Base-by-base conservation (phyloP, 1,140 invertebrate genomes). In the Lasioglossum baleicum region DNA sequence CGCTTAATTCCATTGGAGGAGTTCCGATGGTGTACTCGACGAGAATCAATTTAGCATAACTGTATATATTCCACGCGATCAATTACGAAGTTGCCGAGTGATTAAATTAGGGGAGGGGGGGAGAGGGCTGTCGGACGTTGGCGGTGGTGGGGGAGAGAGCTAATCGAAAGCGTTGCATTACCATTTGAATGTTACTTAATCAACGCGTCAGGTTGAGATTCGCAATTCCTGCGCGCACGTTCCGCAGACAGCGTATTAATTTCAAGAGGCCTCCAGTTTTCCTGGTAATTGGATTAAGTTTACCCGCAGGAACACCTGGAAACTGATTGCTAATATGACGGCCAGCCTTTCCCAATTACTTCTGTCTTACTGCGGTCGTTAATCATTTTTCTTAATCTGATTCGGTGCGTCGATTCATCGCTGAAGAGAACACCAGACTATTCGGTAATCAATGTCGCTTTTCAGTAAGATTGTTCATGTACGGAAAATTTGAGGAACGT, bases 161-260 rank as follows among this genome's bases (percentile, higher is more conserved):
- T 83, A 66, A 78, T 82, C 51, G 69, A 82, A 82, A 68, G 68
- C 42, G 65, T 68, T 73, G 53, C 75, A 78, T 83, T 83, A 69
- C 82, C 69, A 83, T 83, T 63, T 51, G 63, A 72, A 73, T 63
- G 69, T 82, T 78, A 83, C 81, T 71, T 60, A 68, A 83, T 83
- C 58, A 75, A 73, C 60, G 83, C 66, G 76, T 84, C 51, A 73
- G 72, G 76, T 72, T 73, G 82, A 66, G 60, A 81, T 58, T 58
- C 56, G 56, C 56, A 58, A 58, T 58, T 58, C 56, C 56, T 58
- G 20, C 56, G 56, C 67, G 58, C 44, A 35, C 75, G 69, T 83
- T 56, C 40, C 5, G 20, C 20, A 35, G 48, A 56, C 72, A 35
- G 61, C 26, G 58, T 67, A 75, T 75, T 75, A 75, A 75, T 75